Conservation (phyloP, 2,888 invertebrate species). For the Allacma fusca region DNA sequence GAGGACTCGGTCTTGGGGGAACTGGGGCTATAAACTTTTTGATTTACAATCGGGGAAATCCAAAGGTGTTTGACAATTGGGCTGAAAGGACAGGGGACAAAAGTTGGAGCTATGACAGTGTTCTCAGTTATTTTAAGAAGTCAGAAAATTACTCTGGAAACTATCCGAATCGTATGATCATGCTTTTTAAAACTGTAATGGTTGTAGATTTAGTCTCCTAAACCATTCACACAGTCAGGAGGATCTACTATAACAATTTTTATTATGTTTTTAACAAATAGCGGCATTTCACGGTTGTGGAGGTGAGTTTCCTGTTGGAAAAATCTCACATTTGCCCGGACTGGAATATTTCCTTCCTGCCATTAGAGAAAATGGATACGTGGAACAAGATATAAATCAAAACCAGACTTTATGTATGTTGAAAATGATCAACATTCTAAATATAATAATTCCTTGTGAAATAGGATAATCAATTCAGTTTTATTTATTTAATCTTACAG, state of each 20-base stretch:
- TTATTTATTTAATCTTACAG: background rate
- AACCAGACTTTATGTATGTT: constrained; percentile 25
- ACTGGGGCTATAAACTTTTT: constrained; percentile 50
- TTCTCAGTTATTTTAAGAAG: constrained; percentile 52
- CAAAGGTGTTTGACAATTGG: constrained; percentile 50
- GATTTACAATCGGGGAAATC: constrained; percentile 55
- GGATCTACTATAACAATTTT: no score
- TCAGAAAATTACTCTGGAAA: constrained; percentile 55
- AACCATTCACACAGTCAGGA: no score
- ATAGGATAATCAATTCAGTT: no score
- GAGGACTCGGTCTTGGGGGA: constrained; percentile 52
- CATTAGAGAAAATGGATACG: constrained; percentile 21
- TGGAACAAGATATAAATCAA: constrained; percentile 36
- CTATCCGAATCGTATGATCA: constrained; percentile 46
- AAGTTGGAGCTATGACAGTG: constrained; percentile 47
- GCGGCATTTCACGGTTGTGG: constrained; percentile 37
- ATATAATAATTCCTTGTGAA: no score
- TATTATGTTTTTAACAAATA: background rate
- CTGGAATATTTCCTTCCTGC: constrained; percentile 29
- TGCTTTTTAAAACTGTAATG: no score
- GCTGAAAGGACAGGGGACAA: constrained; percentile 50
- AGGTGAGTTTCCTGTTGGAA: constrained; percentile 30
- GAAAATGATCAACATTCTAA: no score
- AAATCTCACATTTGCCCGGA: constrained; percentile 6
- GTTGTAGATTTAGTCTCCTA: no score